A percentile compares a stretch with the other conserved stretches of the same genome.
Conservation (phyloP, 1,140 invertebrate genomes). For the Hypothenemus hampei region DNA sequence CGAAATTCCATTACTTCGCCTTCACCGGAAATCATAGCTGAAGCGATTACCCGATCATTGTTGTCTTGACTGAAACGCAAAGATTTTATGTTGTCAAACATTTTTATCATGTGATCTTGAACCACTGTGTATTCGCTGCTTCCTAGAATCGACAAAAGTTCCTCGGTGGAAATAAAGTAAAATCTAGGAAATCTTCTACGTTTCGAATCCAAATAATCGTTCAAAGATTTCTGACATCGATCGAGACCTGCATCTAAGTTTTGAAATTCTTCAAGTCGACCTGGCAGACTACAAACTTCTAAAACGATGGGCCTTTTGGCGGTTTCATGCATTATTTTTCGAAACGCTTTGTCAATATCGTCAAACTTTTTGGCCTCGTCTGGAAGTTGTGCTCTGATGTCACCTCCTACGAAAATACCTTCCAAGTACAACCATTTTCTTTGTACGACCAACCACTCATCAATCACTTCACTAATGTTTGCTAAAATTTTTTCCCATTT, state of each 20-base stretch:
- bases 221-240: slow-evolving; percentile 85
- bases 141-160: slow-evolving; percentile 83
- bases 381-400: slow-evolving; percentile 77
- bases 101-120: slow-evolving; percentile 91
- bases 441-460: slow-evolving; percentile 79
- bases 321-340: slow-evolving; percentile 79
- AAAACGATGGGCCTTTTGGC: slow-evolving; percentile 71
- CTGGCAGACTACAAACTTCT: slow-evolving; percentile 65
- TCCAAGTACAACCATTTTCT: slow-evolving; percentile 87
- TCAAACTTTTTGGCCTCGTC: slow-evolving; percentile 87
- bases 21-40: slow-evolving; percentile 82
- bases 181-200: slow-evolving; percentile 82
- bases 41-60: slow-evolving; percentile 58
- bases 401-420: slow-evolving; percentile 83
- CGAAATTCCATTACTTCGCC: slow-evolving; percentile 82
- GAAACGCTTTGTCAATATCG: slow-evolving; percentile 75
- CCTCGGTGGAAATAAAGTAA: slow-evolving; percentile 91
- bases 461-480: slow-evolving; percentile 77
- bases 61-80: slow-evolving; percentile 61
- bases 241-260: slow-evolving; percentile 70
- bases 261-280: slow-evolving; percentile 70
- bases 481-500: slow-evolving; percentile 79
- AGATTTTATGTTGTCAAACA: slow-evolving; percentile 85
- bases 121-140: slow-evolving; percentile 73
- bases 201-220: slow-evolving; percentile 84